A percentile compares a stretch with the other conserved stretches of the same genome.
These are phyloP conservation scores for Polypedilum vanderplanki DNA, from an alignment of 1,140 invertebrate genomes.

Conservation along the genomic window DNA sequence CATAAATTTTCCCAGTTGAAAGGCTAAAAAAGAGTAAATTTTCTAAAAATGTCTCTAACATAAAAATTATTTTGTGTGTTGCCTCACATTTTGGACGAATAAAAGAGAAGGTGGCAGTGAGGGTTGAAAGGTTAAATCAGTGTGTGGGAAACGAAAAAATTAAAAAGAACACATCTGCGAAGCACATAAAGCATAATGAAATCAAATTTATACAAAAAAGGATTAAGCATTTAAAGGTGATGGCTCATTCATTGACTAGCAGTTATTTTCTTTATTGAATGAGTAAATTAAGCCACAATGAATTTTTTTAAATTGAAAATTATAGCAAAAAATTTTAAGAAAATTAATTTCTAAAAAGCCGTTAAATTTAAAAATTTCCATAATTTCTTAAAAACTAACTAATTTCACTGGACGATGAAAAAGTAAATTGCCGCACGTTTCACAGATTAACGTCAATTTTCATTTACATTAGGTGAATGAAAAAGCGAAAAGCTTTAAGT, in stretches of 20 bases:
- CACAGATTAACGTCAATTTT: slow-evolving; percentile 23
- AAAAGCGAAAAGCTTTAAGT: background rate
- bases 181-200: slow-evolving; percentile 13
- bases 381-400: too few species aligned
- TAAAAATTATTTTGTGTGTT: background rate
- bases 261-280: too few species aligned
- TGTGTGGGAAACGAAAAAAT: background rate
- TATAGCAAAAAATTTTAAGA: too few species aligned
- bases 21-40: background rate
- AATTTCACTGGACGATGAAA: background rate
- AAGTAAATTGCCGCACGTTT: slow-evolving; percentile 10
- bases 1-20: background rate
- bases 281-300: too few species aligned
- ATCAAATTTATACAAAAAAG: slow-evolving; percentile 19
- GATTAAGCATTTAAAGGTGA: slow-evolving; percentile 5
- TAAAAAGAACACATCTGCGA: slow-evolving; percentile 1
- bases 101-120: background rate
- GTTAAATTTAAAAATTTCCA: too few species aligned
- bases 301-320: too few species aligned
- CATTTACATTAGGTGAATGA: slow-evolving; percentile 7
- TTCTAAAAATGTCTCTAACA: background rate
- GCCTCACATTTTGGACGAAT: background rate
- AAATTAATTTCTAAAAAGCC: too few species aligned
- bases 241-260: background rate
- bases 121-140: background rate